Conservation (phyloP, 1,140 invertebrate species). For the Sycobia sp. region DNA sequence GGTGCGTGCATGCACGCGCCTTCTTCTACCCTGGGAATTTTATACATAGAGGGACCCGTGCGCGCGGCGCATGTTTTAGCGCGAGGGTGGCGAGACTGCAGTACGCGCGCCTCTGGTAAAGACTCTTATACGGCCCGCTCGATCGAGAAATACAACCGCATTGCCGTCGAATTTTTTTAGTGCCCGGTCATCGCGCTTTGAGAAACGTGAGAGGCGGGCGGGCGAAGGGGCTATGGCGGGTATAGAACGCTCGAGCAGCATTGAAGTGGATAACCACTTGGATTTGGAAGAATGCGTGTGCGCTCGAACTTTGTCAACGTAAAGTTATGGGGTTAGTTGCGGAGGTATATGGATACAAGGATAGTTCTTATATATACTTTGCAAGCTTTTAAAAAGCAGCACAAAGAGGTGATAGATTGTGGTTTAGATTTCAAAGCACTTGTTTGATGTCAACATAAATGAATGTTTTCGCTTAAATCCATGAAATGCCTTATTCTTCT, state of each 20-base stretch:
- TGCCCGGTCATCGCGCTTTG: conserved; percentile 19
- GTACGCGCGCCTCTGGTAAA: conserved; percentile 42
- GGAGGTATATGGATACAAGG: not conserved
- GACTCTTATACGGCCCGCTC: conserved; percentile 36
- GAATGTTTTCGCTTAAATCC: no score
- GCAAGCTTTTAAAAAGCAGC: not conserved
- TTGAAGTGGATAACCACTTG: no score
- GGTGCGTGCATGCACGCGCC: not conserved
- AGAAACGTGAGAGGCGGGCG: no score
- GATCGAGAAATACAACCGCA: conserved; percentile 4
- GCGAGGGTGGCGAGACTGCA: conserved; percentile 26
- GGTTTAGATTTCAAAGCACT: no score
- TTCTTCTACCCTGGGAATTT: conserved; percentile 19
- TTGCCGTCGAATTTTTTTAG: conserved; percentile 1
- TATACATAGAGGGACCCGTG: not conserved
- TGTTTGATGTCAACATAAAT: no score
- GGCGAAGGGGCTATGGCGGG: not conserved
- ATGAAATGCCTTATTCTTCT: no score
- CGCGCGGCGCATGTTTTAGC: not conserved
- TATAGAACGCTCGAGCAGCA: not conserved
- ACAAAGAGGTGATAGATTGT: not conserved
- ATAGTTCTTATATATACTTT: not conserved
- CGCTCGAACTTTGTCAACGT: no score
- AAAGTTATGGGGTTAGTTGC: no score
- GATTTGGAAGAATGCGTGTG: no score